A percentile compares a stretch with the other conserved stretches of the same genome.
Evolutionary conservation across 2,888 invertebrate species (phyloP).

Genomic region (Mycalesis mineus): DNA sequence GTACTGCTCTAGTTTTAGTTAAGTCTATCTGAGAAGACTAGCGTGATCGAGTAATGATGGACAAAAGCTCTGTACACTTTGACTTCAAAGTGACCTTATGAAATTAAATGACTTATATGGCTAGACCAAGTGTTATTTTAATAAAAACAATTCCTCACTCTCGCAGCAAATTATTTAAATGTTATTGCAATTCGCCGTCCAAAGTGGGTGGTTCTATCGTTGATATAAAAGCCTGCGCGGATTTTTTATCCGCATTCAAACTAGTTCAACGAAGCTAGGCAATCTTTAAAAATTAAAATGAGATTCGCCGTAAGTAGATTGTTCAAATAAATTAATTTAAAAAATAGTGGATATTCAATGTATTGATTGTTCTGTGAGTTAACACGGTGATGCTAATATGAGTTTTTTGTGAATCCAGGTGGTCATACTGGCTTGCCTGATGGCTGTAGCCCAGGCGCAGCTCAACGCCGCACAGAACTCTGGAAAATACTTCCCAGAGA

Average conservation of each 20-base stretch:
- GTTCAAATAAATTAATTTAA: conserved; percentile 13
- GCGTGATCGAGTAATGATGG: background rate
- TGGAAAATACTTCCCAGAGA: conserved; percentile 27
- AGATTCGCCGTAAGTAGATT: conserved; percentile 59
- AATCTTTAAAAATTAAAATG: conserved; percentile 44
- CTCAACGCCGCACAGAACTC: conserved; percentile 43
- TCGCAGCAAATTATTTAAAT: conserved; percentile 63
- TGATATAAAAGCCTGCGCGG: conserved; percentile 66
- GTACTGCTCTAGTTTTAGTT: background rate
- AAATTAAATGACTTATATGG: conserved; percentile 21
- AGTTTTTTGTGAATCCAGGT: conserved; percentile 30
- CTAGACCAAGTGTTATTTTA: conserved; percentile 33
- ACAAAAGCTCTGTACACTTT: conserved; percentile 18
- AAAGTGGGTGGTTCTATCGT: conserved; percentile 64
- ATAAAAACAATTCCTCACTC: conserved; percentile 42
- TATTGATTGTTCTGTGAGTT: conserved; percentile 6
- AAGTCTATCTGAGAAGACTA: background rate
- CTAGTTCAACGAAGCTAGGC: conserved; percentile 65
- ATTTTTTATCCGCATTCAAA: conserved; percentile 67
- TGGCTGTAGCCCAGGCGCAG: conserved; percentile 43
- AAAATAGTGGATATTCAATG: background rate
- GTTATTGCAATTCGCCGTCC: conserved; percentile 55
- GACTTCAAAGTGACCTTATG: conserved; percentile 22
- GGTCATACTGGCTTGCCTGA: conserved; percentile 44
- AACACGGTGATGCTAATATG: conserved; percentile 7